These are phyloP conservation scores for Phrixothrix hirtus DNA, from an alignment of 2,888 invertebrate genomes.

Conservation along the genomic window DNA sequence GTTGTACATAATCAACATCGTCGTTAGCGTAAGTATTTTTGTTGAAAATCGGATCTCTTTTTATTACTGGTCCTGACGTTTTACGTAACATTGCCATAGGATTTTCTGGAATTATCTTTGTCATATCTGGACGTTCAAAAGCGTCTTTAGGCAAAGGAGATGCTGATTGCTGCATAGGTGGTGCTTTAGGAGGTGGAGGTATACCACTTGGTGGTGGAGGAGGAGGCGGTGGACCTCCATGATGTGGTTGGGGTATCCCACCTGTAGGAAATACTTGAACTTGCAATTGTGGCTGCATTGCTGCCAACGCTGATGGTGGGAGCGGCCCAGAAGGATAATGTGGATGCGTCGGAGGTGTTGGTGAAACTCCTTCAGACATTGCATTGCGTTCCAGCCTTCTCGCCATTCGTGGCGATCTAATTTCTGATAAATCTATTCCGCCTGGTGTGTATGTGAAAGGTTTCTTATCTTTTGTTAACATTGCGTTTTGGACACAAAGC, in stretches of 20 bases:
- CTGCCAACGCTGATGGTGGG: constrained; percentile 66
- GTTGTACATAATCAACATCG: background rate
- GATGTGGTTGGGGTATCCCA: constrained; percentile 34
- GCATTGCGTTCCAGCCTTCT: constrained; percentile 74
- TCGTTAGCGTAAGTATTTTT: constrained; percentile 38
- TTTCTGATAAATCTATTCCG: constrained; percentile 87
- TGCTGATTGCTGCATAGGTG: constrained; percentile 63
- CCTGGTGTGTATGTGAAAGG: constrained; percentile 97
- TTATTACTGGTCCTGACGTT: constrained; percentile 60
- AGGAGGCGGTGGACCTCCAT: constrained; percentile 41
- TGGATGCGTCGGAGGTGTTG: constrained; percentile 54
- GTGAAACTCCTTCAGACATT: constrained; percentile 67
- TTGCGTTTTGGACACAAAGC: constrained; percentile 87
- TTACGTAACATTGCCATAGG: constrained; percentile 71
- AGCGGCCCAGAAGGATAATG: constrained; percentile 56
- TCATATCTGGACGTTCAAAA: constrained; percentile 71
- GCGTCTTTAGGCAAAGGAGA: constrained; percentile 58
- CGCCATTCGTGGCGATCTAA: constrained; percentile 87
- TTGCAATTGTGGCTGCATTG: constrained; percentile 66
- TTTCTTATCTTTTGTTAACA: constrained; percentile 95
- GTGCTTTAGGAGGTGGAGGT: constrained; percentile 59
- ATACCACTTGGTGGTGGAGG: constrained; percentile 55
- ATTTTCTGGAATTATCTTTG: constrained; percentile 68
- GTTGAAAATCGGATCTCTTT: constrained; percentile 51
- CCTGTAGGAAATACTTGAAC: constrained; percentile 65